Base-by-base conservation (phyloP, 2,797 vertebrate species). In the Sebastes trivittatus region DNA sequence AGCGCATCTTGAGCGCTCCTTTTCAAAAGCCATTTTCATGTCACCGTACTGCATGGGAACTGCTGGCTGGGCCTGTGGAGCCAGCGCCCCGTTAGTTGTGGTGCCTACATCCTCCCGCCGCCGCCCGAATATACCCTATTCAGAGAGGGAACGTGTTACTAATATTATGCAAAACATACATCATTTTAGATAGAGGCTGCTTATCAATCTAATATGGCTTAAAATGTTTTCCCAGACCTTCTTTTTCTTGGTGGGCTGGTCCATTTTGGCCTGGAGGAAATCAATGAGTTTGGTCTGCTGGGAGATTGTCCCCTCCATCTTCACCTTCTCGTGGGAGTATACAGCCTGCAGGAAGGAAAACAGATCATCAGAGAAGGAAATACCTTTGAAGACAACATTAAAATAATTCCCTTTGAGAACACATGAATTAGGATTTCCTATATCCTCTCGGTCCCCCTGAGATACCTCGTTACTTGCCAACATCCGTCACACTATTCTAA, bases 221-320 rank as follows among this genome's bases (percentile, higher is more conserved):
- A 20, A 36, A 70, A 80, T 66, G 22, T 82, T 82, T 83, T 59
- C 14, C 7, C 82, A 78, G 52, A 99, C 98, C 98, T 99, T 99
- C 94, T 99, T 99, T 94, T 99, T 99, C 96, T 99, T 99, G 5
- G 96, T 96, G 20, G 98, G 98, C 64, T 99, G 98, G 91, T 99
- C 98, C 98, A 99, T 98, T 95, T 99, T 99, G 79, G 98, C 98
- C 95, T 99, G 98, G 49, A 99, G 96, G 91, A 99, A 99, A 93
- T 99, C 98, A 74, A 99, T 99, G 84, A 98, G 97, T 93, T 99
- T 99, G 87, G 97, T 99, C 95, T 99, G 98, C 84, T 99, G 98
- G 78, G 98, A 98, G 93, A 99, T 99, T 63, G 98, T 99, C 64
- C 98, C 98, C 88, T 99, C 98, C 98, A 99, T 98, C 94, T 99